Evolutionary conservation across 2,113 vertebrate genomes (phyloP), one percentile per base, ranked within the genome.

Genomic region (Thunnus thynnus): DNA sequence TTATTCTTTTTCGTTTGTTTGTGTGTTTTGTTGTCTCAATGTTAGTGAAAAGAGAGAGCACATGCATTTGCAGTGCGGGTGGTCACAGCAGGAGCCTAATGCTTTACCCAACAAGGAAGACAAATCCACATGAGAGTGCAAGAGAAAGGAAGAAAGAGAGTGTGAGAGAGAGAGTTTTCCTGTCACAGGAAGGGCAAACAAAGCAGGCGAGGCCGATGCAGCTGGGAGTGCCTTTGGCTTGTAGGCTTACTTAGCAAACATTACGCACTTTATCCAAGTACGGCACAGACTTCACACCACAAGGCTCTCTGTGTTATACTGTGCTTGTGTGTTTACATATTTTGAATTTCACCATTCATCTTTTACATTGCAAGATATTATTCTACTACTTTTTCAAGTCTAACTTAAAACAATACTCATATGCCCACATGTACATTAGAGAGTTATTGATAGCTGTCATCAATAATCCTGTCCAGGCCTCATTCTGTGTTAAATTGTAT

Each of bases 151-250:
- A 22, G 47, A 57, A 51, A 60, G 48, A 25, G 47, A 32, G 22
- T 18, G 72, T 25, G 51, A 2, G 60, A 18, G 76, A 68, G 67
- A 68, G 80, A 72, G 51, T 16, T 68, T 84, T 86, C 66, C 76
- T 82, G 80, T 78, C 13, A 72, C 72, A 88, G 86, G 82, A 85
- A 90, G 73, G 69, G 79, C 84, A 92, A 94, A 93, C 91, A 93
- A 76, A 86, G 72, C 62, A 14, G 72, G 48, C 0, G n/a, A 55
- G 78, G 65, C 58, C 61, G 12, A 63, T 63, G 72, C 30, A 16
- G 12, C 61, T 80, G 77, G 91, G 91, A 88, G 91, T 78, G 85
- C 18, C 84, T 72, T 54, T 76, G 63, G 77, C 58, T 71, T 1
- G 72, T 55, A 41, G 3, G 76, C 74, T 84, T 78, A 72, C 85